Conservation (phyloP, 92 coral and sea anemone species). For the Epizoanthus scotinus region DNA sequence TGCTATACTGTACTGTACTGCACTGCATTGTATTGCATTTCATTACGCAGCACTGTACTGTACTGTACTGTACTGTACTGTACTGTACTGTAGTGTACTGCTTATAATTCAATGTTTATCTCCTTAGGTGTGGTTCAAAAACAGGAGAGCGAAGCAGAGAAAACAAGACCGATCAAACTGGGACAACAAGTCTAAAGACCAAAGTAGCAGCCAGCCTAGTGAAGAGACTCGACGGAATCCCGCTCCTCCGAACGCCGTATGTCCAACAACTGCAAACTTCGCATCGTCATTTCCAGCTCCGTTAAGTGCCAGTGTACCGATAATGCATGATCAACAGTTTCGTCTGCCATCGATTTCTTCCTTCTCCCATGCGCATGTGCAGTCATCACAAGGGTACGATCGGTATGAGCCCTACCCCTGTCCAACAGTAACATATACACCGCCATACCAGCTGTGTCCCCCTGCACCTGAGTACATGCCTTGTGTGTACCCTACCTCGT, state of each 20-base stretch:
- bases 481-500: conserved; percentile 21
- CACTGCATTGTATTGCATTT: no score
- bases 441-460: conserved; percentile 29
- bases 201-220: neutral
- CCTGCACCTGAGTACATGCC: conserved; percentile 25
- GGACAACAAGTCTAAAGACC: conserved; percentile 37
- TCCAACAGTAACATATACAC: conserved; percentile 25
- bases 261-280: conserved; percentile 31
- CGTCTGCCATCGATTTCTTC: conserved; percentile 27
- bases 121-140: conserved; percentile 94
- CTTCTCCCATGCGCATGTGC: conserved; percentile 17
- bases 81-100: no score
- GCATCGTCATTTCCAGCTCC: conserved; percentile 24
- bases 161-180: conserved; percentile 66
- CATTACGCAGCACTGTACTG: no score
- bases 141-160: conserved; percentile 91
- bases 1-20: no score
- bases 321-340: conserved; percentile 28
- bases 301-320: conserved; percentile 11
- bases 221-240: conserved; percentile 1
- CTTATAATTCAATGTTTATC: neutral
- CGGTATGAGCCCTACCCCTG: conserved; percentile 31
- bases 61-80: no score
- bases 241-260: conserved; percentile 37
- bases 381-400: conserved; percentile 23